Conservation (phyloP, 1,140 invertebrate species). For the Leptonema lineaticorne region DNA sequence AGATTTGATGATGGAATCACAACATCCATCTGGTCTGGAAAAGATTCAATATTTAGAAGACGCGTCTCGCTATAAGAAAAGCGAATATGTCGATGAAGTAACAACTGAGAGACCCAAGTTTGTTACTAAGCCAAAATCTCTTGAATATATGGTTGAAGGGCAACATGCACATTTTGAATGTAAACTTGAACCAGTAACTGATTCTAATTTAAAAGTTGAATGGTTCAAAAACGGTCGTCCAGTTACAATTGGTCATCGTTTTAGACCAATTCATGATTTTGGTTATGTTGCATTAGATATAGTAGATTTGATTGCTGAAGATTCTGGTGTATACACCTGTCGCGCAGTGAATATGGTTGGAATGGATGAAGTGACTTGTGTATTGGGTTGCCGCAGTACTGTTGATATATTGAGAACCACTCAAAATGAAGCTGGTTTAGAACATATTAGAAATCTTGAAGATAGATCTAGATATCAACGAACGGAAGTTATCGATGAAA, state of each 20-base stretch:
- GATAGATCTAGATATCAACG: constrained; percentile 77
- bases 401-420: constrained; percentile 79
- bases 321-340: constrained; percentile 92
- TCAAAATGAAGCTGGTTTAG: constrained; percentile 80
- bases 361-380: constrained; percentile 79
- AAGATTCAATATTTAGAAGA: constrained; percentile 92
- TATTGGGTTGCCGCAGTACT: constrained; percentile 68
- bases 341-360: constrained; percentile 87
- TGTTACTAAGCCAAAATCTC: constrained; percentile 81
- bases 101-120: constrained; percentile 81
- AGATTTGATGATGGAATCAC: constrained; percentile 79
- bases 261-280: constrained; percentile 93
- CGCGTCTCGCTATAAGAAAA: constrained; percentile 78
- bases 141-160: constrained; percentile 84
- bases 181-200: constrained; percentile 94
- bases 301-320: constrained; percentile 88
- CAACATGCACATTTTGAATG: constrained; percentile 97
- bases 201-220: constrained; percentile 89
- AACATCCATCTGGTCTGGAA: constrained; percentile 83
- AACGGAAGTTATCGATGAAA: constrained; percentile 74
- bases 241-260: constrained; percentile 85
- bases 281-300: constrained; percentile 93
- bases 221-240: constrained; percentile 92
- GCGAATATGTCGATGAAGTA: constrained; percentile 79
- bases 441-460: constrained; percentile 86